Conservation (phyloP, 2,797 vertebrate species). For the Sebastes minor region DNA sequence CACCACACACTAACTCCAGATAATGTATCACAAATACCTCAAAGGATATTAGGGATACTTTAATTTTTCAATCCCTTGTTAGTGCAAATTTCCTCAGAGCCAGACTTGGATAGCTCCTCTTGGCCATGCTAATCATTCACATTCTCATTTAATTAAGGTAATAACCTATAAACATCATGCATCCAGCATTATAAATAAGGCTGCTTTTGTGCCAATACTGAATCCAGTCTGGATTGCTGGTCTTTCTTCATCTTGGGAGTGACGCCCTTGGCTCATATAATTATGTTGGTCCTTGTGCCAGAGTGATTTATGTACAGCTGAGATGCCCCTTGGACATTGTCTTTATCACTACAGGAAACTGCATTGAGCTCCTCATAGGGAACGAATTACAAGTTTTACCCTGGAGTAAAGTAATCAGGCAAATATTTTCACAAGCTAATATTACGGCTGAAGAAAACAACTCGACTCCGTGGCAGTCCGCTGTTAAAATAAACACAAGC, state of each 20-base stretch:
- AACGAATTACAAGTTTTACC: slow-evolving; percentile 56
- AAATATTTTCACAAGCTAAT: slow-evolving; percentile 65
- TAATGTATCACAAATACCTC: background rate
- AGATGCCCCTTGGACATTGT: slow-evolving; percentile 76
- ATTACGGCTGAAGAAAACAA: slow-evolving; percentile 39
- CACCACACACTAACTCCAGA: background rate
- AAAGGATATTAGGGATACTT: background rate
- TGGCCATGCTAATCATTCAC: slow-evolving; percentile 21
- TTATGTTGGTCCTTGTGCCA: slow-evolving; percentile 62
- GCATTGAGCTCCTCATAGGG: slow-evolving; percentile 48
- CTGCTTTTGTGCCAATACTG: slow-evolving; percentile 28
- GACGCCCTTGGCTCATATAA: slow-evolving; percentile 67
- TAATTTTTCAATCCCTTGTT: slow-evolving; percentile 23
- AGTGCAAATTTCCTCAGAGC: slow-evolving; percentile 18
- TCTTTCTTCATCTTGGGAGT: slow-evolving; percentile 52
- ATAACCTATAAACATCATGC: slow-evolving; percentile 49
- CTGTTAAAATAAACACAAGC: slow-evolving; percentile 48
- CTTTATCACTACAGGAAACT: slow-evolving; percentile 68
- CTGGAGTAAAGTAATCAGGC: slow-evolving; percentile 56
- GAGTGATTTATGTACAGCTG: slow-evolving; percentile 78
- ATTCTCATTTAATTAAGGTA: slow-evolving; percentile 44
- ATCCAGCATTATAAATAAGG: slow-evolving; percentile 34
- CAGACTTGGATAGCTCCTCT: slow-evolving; percentile 5
- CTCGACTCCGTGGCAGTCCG: background rate
- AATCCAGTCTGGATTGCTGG: slow-evolving; percentile 41